Base-by-base conservation (phyloP, 2,888 invertebrate genomes). In the Lacanobia wlatinum region DNA sequence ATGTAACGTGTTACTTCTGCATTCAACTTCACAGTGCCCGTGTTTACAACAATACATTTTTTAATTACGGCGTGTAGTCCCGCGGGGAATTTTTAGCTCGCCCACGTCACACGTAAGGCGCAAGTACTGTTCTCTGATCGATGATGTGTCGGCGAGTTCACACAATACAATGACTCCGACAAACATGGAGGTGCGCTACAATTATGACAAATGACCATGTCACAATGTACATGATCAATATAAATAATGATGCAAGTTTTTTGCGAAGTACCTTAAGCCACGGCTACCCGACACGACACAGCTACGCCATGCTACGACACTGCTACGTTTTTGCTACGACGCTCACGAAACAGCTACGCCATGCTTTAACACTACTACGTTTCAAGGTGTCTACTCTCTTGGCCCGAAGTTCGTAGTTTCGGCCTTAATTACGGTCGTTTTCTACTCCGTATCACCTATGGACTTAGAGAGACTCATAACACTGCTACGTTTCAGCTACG, bases 11-110 rank as follows among this genome's bases (percentile, higher is more conserved):
- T 16, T 21, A 40, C 81, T 80, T 67, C 81, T 80, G 65, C 21
- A 23, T 1, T 14, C 12, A 23, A 6, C 23, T 53, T 1, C 18
- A 16, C 10, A 18, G 38, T 58, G 58, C 16, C 21, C 21, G n/a
- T 48, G 28, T 59, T 50, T n/a, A 48, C 23, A 66, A 80, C 69
- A 80, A 80, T 67, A 69, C 69, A 75, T 66, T 80, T 84, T 80
- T 80, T 80, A 80, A 80, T 80, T 69, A 84, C 75, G 23, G 21
- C 68, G 21, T 55, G 64, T 80, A 74, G 69, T 80, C 84, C 81
- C 60, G 10, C 21, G 60, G 58, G 56, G 68, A 6, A 56, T 9
- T 59, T 55, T 59, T 21, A 60, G 21, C 64, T 67, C 55, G 43
- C 67, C 21, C 53, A 48, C 18, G 21, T 38, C 40, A 46, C 58